Evolutionary conservation across 2,113 vertebrate genomes (phyloP).

Genomic region (Tragelaphus buxtoni): DNA sequence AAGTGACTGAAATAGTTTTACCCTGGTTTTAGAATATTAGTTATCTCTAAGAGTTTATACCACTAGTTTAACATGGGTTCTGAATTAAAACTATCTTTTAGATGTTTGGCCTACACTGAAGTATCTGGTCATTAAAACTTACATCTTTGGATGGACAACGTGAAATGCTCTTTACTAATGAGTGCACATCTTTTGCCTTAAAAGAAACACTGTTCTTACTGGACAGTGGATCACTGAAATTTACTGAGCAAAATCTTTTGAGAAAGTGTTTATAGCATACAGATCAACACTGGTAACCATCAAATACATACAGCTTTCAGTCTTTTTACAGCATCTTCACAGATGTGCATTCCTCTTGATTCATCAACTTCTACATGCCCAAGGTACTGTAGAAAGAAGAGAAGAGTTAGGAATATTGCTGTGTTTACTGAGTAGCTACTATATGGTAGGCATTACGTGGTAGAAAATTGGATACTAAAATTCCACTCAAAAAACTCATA

Average conservation of each 20-base stretch:
- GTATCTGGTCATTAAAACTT: not conserved
- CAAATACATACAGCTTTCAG: slow-evolving; percentile 95
- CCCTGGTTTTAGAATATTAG: slow-evolving; percentile 8
- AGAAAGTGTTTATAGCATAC: slow-evolving; percentile 35
- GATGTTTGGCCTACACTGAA: not conserved
- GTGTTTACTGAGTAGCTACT: not conserved
- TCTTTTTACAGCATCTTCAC: slow-evolving; percentile 98
- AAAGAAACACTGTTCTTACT: slow-evolving; percentile 36
- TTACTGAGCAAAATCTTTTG: not conserved
- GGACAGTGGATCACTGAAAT: slow-evolving; percentile 29
- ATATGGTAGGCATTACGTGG: not conserved
- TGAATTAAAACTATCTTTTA: not conserved
- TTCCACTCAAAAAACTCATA: not conserved
- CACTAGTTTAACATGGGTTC: slow-evolving; percentile 3
- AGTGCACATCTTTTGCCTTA: slow-evolving; percentile 58
- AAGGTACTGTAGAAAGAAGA: slow-evolving; percentile 86
- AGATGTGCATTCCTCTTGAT: slow-evolving; percentile 99
- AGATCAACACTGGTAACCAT: slow-evolving; percentile 49
- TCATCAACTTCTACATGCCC: slow-evolving; percentile 99
- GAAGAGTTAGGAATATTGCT: slow-evolving; percentile 31
- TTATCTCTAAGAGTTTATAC: not conserved
- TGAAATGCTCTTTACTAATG: slow-evolving; percentile 34
- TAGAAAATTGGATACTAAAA: not conserved
- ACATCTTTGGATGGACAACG: not conserved
- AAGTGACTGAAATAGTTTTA: slow-evolving; percentile 1